Evolutionary conservation across 1,140 invertebrate genomes (phyloP), one percentile per base, ranked within the genome.

Genomic region (Brachionus koreanus): DNA sequence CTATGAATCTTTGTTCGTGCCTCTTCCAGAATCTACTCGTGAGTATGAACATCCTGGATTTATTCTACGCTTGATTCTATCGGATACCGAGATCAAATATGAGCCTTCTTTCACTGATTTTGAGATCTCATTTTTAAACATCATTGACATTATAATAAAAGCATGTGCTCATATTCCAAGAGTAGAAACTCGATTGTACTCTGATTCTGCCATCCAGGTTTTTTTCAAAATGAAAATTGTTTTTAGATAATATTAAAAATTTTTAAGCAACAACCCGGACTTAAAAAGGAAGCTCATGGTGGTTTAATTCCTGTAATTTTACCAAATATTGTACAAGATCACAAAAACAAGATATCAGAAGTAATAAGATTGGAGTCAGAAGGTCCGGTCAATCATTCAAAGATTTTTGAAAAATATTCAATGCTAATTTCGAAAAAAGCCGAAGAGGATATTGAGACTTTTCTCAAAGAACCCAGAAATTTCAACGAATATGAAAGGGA

Each of bases 51-150:
- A 82, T 82, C 39, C 57, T 35, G 82, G 93, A 7, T 94, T 95
- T 85, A 90, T 92, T 63, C 89, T 95, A 74, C 91, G 92, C 43
- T 86, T 95, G 10, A 88, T 91, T 0, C 90, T 93, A 67, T 90
- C 92, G 84, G 91, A 92, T 23, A 91, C 91, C 13, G 88, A 89
- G 0, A 91, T 95, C 52, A 89, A 90, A 61, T 95, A 95, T 87
- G 93, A 94, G 77, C 94, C 94, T 1, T 90, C 91, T 0, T 94
- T 95, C 84, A 91, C 91, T 63, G 91, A 91, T 83, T 93, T 95
- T 83, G 89, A 91, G 82, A 90, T 92, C 82, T 90, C 91, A 81
- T 88, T 95, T 2, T 86, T 93, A n/a, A 90, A 91, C 39, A 87
- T 94, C 12, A 91, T 93, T 83, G 92, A 93, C 85, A 90, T 90